Evolutionary conservation across 2,797 vertebrate species (phyloP).

Genomic region (Odontamblyopus rebecca): DNA sequence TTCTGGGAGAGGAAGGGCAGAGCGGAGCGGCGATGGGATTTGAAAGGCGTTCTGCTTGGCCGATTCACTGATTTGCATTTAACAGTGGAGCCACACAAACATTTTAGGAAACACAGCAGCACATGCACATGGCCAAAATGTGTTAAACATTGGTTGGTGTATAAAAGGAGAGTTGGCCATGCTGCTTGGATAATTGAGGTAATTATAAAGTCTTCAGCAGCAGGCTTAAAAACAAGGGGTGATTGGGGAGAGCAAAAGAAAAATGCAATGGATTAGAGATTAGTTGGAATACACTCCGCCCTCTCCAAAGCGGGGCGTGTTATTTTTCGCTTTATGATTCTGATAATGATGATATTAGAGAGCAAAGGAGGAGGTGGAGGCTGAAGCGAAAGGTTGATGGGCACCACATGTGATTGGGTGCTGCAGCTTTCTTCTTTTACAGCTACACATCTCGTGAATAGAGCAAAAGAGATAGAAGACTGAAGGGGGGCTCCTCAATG

Average conservation of each 20-base stretch:
- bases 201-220: slow-evolving; percentile 61
- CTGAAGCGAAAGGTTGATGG: slow-evolving; percentile 55
- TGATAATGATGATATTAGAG: slow-evolving; percentile 77
- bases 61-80: slow-evolving; percentile 81
- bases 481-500: slow-evolving; percentile 69
- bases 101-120: slow-evolving; percentile 41
- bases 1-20: slow-evolving; percentile 71
- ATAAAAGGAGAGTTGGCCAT: slow-evolving; percentile 8
- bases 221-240: slow-evolving; percentile 18
- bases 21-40: slow-evolving; percentile 73
- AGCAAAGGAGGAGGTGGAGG: slow-evolving; percentile 54
- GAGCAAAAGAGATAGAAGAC: slow-evolving; percentile 61
- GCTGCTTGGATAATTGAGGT: slow-evolving; percentile 31
- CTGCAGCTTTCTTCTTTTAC: slow-evolving; percentile 58
- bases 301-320: slow-evolving; percentile 61
- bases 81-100: slow-evolving; percentile 74
- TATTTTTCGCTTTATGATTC: slow-evolving; percentile 79
- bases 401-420: slow-evolving; percentile 63
- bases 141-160: slow-evolving; percentile 14
- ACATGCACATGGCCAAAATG: slow-evolving; percentile 25
- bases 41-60: slow-evolving; percentile 81
- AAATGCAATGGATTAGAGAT: slow-evolving; percentile 51
- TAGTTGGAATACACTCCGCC: slow-evolving; percentile 53
- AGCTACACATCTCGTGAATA: slow-evolving; percentile 54
- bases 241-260: slow-evolving; percentile 43